Base-by-base conservation (phyloP, 1,140 invertebrate genomes). In the Papilio machaon region DNA sequence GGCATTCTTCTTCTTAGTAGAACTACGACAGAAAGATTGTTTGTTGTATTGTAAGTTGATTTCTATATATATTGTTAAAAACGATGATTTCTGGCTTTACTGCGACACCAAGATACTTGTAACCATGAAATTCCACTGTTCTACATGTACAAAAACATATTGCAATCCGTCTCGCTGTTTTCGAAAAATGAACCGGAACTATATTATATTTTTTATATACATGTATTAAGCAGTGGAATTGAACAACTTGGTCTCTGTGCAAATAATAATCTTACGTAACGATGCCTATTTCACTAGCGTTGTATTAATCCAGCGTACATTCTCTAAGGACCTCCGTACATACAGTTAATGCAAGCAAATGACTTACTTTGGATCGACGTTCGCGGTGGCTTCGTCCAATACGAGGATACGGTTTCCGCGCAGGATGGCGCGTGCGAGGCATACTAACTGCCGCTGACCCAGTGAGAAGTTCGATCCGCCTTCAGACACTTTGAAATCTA, bases 361-460 rank as follows among this genome's bases (percentile, higher is more conserved):
- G 4, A 76, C 95, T 95, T 88, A 95, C 89, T 95, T 94, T 11
- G 95, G 95, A 90, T 96, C 96, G 60, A 96, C 95, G 85, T 96
- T 96, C 1, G 96, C 96, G 3, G 96, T 96, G 38, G 96, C 96
- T 89, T 97, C 96, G 86, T 98, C 97, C 15, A 98, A 90, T 13
- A 98, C 95, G 2, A 98, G 91, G 80, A 98, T 96, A 85, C 96
- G 96, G 84, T 96, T 97, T 43, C 96, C 96, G 46, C 96, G 95
- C 5, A 97, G 88, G 77, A 97, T 95, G 17, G 97, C 97, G 84
- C 97, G 93, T 3, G 97, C 97, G 81, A 98, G 94, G 85, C 97
- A 97, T 3, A 98, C 89, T n/a, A 98, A 93, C 87, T 98, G 97
- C 70, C 96, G 92, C 92, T 98, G 97, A 0, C 97, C 97, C 9